Percentiles rank a stretch among this genome's conserved stretches.
Evolutionary conservation across 1,140 invertebrate genomes (phyloP).

Genomic region (Panagrolaimus sp.): DNA sequence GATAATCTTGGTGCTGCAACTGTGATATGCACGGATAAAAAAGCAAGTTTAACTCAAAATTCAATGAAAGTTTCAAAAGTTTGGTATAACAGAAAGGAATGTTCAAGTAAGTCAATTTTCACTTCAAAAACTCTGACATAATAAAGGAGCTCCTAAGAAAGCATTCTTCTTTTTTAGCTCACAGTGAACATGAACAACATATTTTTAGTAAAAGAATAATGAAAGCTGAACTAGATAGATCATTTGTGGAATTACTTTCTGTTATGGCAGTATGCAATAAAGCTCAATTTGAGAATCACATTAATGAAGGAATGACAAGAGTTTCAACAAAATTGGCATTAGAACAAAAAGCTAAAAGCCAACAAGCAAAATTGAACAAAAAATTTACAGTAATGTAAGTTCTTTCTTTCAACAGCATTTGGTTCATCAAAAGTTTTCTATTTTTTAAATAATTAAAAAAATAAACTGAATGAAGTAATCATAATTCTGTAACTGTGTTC

Average conservation of each 20-base stretch:
- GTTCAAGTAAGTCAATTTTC: conserved; percentile 12
- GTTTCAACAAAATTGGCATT: too few species aligned
- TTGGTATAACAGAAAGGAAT: conserved; percentile 31
- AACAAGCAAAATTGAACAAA: too few species aligned
- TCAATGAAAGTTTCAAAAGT: conserved; percentile 89
- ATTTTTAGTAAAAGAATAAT: conserved; percentile 18
- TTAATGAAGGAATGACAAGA: too few species aligned
- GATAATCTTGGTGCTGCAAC: conserved; percentile 63
- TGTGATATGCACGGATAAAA: conserved; percentile 96
- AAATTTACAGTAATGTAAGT: too few species aligned
- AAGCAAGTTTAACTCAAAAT: conserved; percentile 93
- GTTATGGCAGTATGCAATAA: background rate
- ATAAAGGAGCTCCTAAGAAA: background rate
- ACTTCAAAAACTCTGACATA: background rate
- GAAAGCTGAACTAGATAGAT: background rate
- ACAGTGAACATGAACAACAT: conserved; percentile 11
- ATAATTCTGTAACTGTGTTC: too few species aligned
- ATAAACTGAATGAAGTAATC: too few species aligned
- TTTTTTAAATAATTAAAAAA: too few species aligned
- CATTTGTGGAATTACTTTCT: background rate
- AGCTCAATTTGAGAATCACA: background rate
- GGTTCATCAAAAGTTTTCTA: too few species aligned
- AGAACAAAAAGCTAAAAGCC: too few species aligned
- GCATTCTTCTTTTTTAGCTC: too few species aligned
- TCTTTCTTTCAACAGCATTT: too few species aligned